phyloP scores from a whole-genome alignment of 2,113 vertebrate species.

The Chaetura pelagica region DNA sequence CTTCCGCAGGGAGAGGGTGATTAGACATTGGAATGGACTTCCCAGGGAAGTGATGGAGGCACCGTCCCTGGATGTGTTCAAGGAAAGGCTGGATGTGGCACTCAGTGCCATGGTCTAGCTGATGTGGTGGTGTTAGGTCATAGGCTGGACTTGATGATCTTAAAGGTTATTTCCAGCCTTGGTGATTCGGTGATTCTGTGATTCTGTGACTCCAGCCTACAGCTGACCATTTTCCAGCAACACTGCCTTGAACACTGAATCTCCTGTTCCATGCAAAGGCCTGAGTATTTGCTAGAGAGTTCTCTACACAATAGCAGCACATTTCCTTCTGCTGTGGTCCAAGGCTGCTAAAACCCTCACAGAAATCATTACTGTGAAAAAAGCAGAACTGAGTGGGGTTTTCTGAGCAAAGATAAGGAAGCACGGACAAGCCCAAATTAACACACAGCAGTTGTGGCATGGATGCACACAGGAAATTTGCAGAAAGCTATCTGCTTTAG shows the following conservation, averaged over 20 bases:
- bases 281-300: not conserved
- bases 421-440: not conserved
- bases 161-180: no score
- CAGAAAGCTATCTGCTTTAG: not conserved
- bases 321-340: not conserved
- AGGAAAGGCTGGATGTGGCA: no score
- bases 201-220: not conserved
- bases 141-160: no score
- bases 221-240: not conserved
- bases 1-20: no score
- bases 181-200: no score
- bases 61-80: no score
- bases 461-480: not conserved
- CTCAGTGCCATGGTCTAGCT: no score
- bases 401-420: not conserved
- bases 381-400: not conserved
- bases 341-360: not conserved
- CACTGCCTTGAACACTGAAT: fast-evolving
- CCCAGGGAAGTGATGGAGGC: no score
- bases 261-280: not conserved
- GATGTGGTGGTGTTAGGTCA: no score
- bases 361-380: conserved; percentile 1
- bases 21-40: no score
- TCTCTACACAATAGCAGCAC: not conserved
- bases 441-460: fast-evolving